These are phyloP conservation scores for Hofmannophila pseudospretella DNA, from an alignment of 2,888 invertebrate species.

Conservation along the genomic window DNA sequence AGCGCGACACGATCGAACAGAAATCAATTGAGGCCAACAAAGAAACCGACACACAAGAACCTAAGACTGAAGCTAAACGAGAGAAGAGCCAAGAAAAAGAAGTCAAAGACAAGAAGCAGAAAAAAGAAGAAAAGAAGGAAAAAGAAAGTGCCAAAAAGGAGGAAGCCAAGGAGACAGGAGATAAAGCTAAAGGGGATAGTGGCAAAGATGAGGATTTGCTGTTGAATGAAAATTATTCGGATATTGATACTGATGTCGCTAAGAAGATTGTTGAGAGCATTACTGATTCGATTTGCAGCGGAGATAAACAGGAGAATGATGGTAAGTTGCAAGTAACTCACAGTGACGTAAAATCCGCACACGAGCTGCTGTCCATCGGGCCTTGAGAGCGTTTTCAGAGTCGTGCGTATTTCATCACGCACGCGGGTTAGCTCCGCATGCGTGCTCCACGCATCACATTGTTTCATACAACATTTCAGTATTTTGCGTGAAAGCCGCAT, in stretches of 20 bases:
- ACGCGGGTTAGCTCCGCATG: no score
- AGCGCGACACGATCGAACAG: slow-evolving; percentile 58
- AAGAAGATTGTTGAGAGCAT: slow-evolving; percentile 95
- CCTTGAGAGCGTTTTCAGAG: no score
- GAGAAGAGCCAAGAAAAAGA: slow-evolving; percentile 49
- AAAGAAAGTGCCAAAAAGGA: slow-evolving; percentile 50
- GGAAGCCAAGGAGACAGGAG: slow-evolving; percentile 24
- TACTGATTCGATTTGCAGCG: slow-evolving; percentile 85
- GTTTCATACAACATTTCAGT: no score
- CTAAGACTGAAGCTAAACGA: slow-evolving; percentile 36
- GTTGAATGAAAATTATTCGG: slow-evolving; percentile 66
- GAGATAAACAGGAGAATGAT: slow-evolving; percentile 85
- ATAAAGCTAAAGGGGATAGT: slow-evolving; percentile 32
- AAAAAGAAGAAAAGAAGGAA: slow-evolving; percentile 45
- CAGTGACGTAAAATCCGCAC: no score
- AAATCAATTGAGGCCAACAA: slow-evolving; percentile 64
- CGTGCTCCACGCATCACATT: no score
- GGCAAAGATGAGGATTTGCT: slow-evolving; percentile 52
- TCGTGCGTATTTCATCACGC: no score
- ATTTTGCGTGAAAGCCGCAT: no score
- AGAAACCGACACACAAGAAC: slow-evolving; percentile 43
- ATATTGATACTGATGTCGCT: slow-evolving; percentile 88
- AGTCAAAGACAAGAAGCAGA: slow-evolving; percentile 46
- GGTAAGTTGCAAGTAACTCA: slow-evolving; percentile 57
- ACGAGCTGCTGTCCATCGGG: no score